Base-by-base conservation (phyloP, 2,113 vertebrate genomes). In the Pungitius pungitius region DNA sequence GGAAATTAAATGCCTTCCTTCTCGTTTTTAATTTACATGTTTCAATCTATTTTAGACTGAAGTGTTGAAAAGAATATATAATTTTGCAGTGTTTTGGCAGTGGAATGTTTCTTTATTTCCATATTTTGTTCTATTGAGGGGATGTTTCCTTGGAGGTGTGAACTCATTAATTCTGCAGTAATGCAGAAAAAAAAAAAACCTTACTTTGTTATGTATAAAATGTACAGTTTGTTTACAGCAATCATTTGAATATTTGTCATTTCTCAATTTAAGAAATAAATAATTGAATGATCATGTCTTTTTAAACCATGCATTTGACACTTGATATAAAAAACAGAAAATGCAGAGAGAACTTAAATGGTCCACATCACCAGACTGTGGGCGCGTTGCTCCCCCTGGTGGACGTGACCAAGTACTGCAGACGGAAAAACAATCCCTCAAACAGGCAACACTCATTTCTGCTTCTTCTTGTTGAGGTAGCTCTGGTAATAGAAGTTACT, bases 171-270 rank as follows among this genome's bases (percentile, higher is more conserved):
- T 76, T 77, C 78, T 77, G 72, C 60, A 81, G 30, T 71, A 68
- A 55, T 68, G 68, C 75, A 85, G 73, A 87, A 35, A 84, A 35
- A 86, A 81, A 54, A 66, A 54, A 83, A 30, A 2, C 5, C 80
- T 69, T 79, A 58, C 80, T 84, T 79, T 78, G 84, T 85, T 56
- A 64, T 95, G 92, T 94, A 94, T 90, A 94, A 94, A 93, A 93
- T 95, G 94, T 94, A 95, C 93, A 95, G 93, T 94, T 95, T 94
- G 93, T 94, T 94, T 93, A 93, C 91, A 92, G 69, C 88, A 88
- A 80, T 88, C 76, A 84, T 91, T 91, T 91, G 87, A 93, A 91
- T 89, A 86, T 91, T 89, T 92, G 84, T 91, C 81, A 81, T 85
- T 90, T 90, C 85, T 86, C 80, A 87, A 75, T 90, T 86, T 78